phyloP scores from a whole-genome alignment of 2,113 vertebrate genomes.

The Cacatua alba region DNA sequence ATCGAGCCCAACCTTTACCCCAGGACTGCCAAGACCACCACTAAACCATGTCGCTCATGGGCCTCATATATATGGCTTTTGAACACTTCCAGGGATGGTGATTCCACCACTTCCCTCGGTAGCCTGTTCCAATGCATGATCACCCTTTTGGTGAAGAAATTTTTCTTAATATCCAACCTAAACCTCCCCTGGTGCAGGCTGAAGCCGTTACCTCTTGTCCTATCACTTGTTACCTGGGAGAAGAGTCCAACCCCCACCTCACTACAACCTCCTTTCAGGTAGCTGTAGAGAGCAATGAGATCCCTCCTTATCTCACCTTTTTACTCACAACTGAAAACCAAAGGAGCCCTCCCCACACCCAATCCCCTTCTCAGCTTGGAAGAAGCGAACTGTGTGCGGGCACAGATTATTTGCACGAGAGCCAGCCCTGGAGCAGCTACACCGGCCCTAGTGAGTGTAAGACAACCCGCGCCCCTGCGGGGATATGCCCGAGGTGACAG shows the following conservation, averaged over 20 bases:
- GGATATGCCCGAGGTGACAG: neutral
- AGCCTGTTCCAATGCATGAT: neutral
- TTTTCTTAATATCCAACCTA: neutral
- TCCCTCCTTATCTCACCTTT: neutral
- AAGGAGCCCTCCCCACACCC: no score
- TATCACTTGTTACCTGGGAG: neutral
- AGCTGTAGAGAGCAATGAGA: neutral
- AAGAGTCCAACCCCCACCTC: no score
- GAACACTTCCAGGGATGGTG: neutral
- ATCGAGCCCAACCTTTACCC: neutral
- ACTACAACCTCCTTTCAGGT: neutral
- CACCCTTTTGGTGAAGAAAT: neutral
- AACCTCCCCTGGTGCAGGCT: neutral
- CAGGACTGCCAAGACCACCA: neutral
- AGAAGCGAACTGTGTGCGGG: accelerated
- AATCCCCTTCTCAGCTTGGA: neutral
- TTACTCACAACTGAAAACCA: accelerated
- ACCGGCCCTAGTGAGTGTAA: no score
- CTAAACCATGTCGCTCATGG: neutral
- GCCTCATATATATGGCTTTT: neutral
- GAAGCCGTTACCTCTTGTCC: neutral
- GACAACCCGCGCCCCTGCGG: no score
- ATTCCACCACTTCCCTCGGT: neutral
- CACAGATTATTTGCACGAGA: neutral
- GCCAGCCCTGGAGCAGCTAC: neutral